These are phyloP conservation scores for Sus cebifrons DNA, from an alignment of 2,797 vertebrate genomes.

Conservation along the genomic window DNA sequence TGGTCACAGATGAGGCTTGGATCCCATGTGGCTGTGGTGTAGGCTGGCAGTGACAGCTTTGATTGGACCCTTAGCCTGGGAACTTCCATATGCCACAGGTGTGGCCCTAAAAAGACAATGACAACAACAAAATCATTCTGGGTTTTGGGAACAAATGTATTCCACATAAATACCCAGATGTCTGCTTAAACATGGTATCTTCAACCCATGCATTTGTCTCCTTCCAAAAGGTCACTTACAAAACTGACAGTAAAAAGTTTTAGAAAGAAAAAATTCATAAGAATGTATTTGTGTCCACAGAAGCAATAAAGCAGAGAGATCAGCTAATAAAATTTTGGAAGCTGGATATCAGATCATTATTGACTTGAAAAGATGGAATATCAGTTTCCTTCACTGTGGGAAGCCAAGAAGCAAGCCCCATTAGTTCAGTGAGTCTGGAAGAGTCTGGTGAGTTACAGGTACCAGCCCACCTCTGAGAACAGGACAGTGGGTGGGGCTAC, in stretches of 20 bases:
- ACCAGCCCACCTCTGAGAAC: not conserved
- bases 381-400: not conserved
- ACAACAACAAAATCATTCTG: not conserved
- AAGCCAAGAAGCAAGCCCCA: not conserved
- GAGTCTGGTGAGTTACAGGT: not conserved
- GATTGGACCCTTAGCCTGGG: no score
- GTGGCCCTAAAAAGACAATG: no score
- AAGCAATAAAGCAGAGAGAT: not conserved
- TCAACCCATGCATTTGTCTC: not conserved
- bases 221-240: not conserved
- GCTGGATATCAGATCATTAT: not conserved
- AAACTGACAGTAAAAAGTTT: not conserved
- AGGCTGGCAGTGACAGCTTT: no score
- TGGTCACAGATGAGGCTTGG: no score
- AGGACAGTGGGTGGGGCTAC: not conserved
- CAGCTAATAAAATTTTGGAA: not conserved
- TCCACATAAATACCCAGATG: not conserved
- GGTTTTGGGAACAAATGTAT: not conserved
- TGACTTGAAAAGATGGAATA: not conserved
- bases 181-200: not conserved
- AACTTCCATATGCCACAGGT: no score
- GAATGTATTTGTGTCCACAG: not conserved
- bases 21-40: no score
- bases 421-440: not conserved
- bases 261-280: not conserved